A percentile compares a stretch with the other conserved stretches of the same genome.
These are phyloP conservation scores for Riparia riparia DNA, from an alignment of 2,113 vertebrate species.

Conservation along the genomic window DNA sequence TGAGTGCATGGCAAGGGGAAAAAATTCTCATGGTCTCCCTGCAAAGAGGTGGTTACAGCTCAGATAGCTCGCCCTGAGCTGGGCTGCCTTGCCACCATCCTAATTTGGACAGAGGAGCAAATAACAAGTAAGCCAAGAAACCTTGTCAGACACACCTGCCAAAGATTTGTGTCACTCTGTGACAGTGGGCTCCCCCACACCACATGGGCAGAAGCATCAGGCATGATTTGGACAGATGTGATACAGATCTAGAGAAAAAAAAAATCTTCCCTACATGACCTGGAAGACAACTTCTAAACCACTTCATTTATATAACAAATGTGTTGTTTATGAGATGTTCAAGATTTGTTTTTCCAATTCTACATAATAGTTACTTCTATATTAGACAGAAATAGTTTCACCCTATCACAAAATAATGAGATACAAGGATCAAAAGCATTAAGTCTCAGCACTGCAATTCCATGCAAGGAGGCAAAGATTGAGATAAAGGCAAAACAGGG, in stretches of 20 bases:
- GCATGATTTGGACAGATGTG: not conserved
- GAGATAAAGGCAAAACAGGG: not conserved
- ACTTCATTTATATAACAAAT: not conserved
- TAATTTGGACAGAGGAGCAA: not conserved
- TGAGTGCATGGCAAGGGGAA: not conserved
- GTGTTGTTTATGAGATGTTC: not conserved
- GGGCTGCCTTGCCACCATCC: not conserved
- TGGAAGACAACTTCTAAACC: not conserved
- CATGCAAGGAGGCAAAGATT: not conserved
- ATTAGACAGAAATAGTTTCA: not conserved
- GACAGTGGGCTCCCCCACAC: not conserved
- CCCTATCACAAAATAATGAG: not conserved
- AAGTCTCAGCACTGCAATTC: not conserved
- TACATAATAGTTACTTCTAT: not conserved
- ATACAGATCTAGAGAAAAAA: not conserved
- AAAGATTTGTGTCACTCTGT: not conserved
- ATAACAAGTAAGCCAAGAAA: not conserved
- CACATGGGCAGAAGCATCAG: rapidly evolving
- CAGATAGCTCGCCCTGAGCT: not conserved
- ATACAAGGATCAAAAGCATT: not conserved
- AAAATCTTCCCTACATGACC: not conserved
- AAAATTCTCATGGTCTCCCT: not conserved
- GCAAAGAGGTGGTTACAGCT: not conserved
- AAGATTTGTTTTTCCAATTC: not conserved
- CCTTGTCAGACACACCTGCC: not conserved